A percentile compares a stretch with the other conserved stretches of the same genome.
phyloP scores from a whole-genome alignment of 1,140 invertebrate genomes.

The Ceratoteleas bidentatus region DNA sequence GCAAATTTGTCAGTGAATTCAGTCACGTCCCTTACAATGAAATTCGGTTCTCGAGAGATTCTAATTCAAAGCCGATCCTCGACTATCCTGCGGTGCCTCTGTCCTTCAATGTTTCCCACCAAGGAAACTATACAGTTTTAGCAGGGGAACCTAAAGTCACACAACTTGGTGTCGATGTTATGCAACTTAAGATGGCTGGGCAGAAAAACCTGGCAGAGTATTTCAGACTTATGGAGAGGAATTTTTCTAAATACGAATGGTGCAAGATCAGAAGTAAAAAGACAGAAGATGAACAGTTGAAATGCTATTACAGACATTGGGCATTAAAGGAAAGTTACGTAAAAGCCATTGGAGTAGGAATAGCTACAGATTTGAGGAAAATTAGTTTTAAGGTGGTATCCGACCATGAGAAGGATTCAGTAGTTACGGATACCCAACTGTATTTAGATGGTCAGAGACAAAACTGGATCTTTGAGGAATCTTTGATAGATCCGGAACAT shows the following conservation, averaged over 20 bases:
- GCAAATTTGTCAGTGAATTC: conserved; percentile 87
- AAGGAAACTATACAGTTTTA: conserved; percentile 92
- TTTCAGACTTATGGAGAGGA: conserved; percentile 92
- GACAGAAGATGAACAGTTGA: conserved; percentile 83
- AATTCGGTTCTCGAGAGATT: conserved; percentile 85
- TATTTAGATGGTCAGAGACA: conserved; percentile 84
- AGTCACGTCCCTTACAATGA: conserved; percentile 85
- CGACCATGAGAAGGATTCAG: conserved; percentile 75
- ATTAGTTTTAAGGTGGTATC: conserved; percentile 88
- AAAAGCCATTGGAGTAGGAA: conserved; percentile 93
- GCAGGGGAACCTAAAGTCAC: conserved; percentile 86
- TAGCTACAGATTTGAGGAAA: conserved; percentile 88
- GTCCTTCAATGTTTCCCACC: conserved; percentile 96
- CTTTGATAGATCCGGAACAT: conserved; percentile 89
- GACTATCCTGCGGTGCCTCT: conserved; percentile 71
- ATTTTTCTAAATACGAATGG: conserved; percentile 93
- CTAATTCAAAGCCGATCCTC: conserved; percentile 85
- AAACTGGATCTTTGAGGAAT: conserved; percentile 93
- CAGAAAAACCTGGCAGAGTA: conserved; percentile 87
- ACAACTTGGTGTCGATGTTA: conserved; percentile 87
- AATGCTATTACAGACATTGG: conserved; percentile 94
- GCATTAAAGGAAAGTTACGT: conserved; percentile 97
- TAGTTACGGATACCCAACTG: conserved; percentile 86
- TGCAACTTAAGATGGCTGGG: conserved; percentile 86
- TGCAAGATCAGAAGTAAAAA: conserved; percentile 83